Conservation (phyloP, 1,140 invertebrate genomes). For the Heliconius nattereri region DNA sequence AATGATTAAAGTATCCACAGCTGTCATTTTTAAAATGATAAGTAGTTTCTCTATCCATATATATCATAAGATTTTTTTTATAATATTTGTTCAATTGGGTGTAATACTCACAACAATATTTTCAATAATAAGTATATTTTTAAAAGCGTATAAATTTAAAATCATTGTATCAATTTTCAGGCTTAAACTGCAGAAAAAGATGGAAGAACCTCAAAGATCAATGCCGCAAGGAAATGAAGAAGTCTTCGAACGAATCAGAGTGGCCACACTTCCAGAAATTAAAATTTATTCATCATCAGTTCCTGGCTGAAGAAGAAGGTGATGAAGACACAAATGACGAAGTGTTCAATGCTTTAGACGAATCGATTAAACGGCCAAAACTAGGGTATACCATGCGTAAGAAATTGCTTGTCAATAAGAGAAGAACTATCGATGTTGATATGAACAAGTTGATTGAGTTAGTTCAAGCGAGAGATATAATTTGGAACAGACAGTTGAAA, state of each 20-base stretch:
- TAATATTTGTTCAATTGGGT: too few relatives aligned
- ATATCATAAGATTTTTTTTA: too few relatives aligned
- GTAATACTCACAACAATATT: too few relatives aligned
- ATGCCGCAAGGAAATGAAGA: conserved; percentile 77
- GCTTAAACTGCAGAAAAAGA: conserved; percentile 71
- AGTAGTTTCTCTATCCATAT: too few relatives aligned
- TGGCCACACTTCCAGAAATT: conserved; percentile 75
- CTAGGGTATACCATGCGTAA: conserved; percentile 73
- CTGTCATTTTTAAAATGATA: too few relatives aligned
- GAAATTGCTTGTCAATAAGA: conserved; percentile 72
- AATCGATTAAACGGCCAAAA: conserved; percentile 72
- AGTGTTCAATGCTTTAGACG: conserved; percentile 67
- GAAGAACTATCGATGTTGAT: conserved; percentile 71
- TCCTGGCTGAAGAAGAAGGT: conserved; percentile 68
- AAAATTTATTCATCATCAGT: conserved; percentile 73
- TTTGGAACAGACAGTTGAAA: conserved; percentile 74
- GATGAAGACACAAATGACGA: conserved; percentile 68
- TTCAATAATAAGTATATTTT: neutral
- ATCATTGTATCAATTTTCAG: conserved; percentile 51
- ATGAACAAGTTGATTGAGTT: conserved; percentile 73
- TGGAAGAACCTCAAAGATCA: conserved; percentile 79
- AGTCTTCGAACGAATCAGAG: conserved; percentile 64
- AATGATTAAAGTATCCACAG: too few relatives aligned
- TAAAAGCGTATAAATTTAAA: neutral
- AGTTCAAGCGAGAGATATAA: conserved; percentile 64